These are phyloP conservation scores for Congeria kusceri DNA, from an alignment of 2,888 invertebrate genomes.

Conservation along the genomic window DNA sequence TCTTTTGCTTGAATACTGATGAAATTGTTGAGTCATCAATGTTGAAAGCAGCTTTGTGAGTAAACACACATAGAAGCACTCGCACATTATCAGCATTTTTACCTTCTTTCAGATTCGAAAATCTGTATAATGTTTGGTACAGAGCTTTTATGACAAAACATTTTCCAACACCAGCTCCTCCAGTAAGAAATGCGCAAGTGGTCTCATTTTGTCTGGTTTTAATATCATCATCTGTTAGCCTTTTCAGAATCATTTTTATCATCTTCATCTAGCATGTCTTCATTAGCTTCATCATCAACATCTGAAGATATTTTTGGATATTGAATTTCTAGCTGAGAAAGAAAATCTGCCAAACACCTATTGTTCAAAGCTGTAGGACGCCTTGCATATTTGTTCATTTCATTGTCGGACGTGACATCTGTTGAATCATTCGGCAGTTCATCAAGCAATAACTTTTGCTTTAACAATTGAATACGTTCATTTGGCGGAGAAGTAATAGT, in stretches of 20 bases:
- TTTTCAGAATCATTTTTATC: conserved; percentile 16
- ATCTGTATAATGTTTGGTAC: conserved; percentile 53
- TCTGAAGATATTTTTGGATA: too few species aligned
- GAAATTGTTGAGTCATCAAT: conserved; percentile 29
- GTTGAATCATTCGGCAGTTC: conserved; percentile 45
- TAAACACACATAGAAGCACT: conserved; percentile 53
- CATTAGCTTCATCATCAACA: conserved; percentile 19
- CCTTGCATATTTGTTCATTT: conserved; percentile 47
- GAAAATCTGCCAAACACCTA: conserved; percentile 57
- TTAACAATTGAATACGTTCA: conserved; percentile 49
- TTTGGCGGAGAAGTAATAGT: conserved; percentile 35
- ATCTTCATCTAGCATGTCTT: too few species aligned
- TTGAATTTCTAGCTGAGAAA: conserved; percentile 35
- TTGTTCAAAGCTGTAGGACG: conserved; percentile 39
- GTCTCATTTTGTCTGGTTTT: too few species aligned
- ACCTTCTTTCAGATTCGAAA: conserved; percentile 45
- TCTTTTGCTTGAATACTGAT: conserved; percentile 30
- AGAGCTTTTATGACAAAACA: conserved; percentile 56
- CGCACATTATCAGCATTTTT: conserved; percentile 57
- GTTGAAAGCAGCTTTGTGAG: conserved; percentile 42
- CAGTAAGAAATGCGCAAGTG: conserved; percentile 57
- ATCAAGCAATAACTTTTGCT: conserved; percentile 33
- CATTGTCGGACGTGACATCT: conserved; percentile 44
- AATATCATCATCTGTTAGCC: too few species aligned
- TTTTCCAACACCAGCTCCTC: conserved; percentile 63